phyloP scores from a whole-genome alignment of 2,797 vertebrate species.

The Tapera naevia region DNA sequence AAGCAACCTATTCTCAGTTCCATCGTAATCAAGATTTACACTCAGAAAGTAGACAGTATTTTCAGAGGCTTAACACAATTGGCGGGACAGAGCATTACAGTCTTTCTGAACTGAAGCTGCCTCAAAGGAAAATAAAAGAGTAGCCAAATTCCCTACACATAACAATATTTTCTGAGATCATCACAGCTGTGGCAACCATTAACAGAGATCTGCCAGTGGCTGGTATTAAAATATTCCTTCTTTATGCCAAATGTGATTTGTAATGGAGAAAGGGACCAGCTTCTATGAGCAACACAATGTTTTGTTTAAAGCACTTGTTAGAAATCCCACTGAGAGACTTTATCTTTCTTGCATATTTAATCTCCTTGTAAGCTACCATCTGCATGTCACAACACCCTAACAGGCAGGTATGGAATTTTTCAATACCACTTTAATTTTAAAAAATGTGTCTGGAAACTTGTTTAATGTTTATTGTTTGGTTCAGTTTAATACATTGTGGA shows the following conservation, averaged over 20 bases:
- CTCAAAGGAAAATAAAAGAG: not conserved
- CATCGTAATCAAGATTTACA: not conserved
- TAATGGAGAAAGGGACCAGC: not conserved
- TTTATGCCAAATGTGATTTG: not conserved
- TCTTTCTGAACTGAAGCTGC: not conserved
- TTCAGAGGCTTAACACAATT: not conserved
- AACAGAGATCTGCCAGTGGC: not conserved
- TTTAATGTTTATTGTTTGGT: constrained; percentile 42
- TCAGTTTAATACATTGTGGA: constrained; percentile 11
- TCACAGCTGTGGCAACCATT: not conserved
- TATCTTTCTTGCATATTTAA: constrained; percentile 60
- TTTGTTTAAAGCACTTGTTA: not conserved
- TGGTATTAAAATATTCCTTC: not conserved
- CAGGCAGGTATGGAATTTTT: not conserved
- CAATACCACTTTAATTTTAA: constrained; percentile 6
- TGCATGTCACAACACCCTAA: not conserved
- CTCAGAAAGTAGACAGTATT: not conserved
- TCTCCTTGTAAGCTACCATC: constrained; percentile 47
- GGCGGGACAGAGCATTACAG: not conserved
- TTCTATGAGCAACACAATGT: not conserved
- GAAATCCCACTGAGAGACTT: constrained; percentile 60
- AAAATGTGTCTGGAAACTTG: constrained; percentile 20
- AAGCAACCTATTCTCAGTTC: not conserved
- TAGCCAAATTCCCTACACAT: not conserved
- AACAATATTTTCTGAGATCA: not conserved